These are phyloP conservation scores for Sphecodes monilicornis DNA, from an alignment of 2,888 invertebrate species.

Conservation along the genomic window DNA sequence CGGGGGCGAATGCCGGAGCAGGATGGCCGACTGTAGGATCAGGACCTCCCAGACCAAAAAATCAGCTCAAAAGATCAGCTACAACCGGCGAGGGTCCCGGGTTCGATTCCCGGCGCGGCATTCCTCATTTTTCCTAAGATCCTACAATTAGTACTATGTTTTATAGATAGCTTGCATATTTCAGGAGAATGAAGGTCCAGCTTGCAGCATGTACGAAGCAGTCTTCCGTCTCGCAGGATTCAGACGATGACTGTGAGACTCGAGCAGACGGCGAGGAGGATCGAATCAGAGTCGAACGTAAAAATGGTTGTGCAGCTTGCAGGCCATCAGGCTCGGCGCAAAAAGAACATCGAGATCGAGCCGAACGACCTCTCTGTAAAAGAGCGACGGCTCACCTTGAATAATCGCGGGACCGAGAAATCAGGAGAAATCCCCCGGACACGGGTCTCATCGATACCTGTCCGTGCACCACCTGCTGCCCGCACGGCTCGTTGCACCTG, in stretches of 20 bases:
- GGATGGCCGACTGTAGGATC: too few relatives aligned
- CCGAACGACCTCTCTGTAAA: neutral
- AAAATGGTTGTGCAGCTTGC: neutral
- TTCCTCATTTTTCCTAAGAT: too few relatives aligned
- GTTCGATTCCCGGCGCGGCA: too few relatives aligned
- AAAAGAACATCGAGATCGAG: neutral
- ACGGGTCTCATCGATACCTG: constrained; percentile 45
- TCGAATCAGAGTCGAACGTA: neutral
- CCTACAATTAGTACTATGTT: too few relatives aligned
- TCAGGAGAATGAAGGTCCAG: too few relatives aligned
- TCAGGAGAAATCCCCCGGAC: constrained; percentile 36
- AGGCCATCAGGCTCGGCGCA: neutral
- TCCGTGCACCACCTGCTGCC: constrained; percentile 66
- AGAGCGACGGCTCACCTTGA: neutral
- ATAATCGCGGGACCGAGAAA: constrained; percentile 31
- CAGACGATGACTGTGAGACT: neutral
- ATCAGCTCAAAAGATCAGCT: too few relatives aligned
- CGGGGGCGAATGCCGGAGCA: too few relatives aligned
- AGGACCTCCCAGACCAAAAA: too few relatives aligned
- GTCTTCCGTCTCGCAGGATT: too few relatives aligned
- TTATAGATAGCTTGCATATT: too few relatives aligned
- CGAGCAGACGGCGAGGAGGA: neutral
- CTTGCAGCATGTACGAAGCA: neutral
- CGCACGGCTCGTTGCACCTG: constrained; percentile 48
- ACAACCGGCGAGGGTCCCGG: too few relatives aligned